phyloP scores from a whole-genome alignment of 2,797 vertebrate species.

The Melanotaenia boesemani region DNA sequence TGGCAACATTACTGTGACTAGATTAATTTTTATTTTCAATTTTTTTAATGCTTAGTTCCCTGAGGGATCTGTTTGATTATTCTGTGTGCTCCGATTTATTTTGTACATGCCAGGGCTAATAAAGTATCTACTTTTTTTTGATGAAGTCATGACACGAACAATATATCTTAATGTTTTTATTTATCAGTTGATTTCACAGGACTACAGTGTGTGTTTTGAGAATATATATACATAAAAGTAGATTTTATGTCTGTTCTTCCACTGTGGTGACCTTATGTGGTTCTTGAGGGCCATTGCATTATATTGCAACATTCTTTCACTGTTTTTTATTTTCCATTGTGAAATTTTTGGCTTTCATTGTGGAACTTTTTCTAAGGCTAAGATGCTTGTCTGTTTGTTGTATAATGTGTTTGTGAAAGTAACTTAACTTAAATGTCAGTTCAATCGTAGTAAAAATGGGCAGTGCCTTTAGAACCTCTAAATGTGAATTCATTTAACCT shows the following conservation, averaged over 20 bases:
- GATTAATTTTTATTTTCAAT: conserved; percentile 43
- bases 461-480: conserved; percentile 27
- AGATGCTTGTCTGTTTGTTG: conserved; percentile 31
- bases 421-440: conserved; percentile 47
- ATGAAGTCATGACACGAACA: conserved; percentile 19
- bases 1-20: conserved; percentile 35
- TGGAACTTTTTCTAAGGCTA: neutral
- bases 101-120: conserved; percentile 14
- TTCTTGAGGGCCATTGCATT: neutral
- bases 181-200: conserved; percentile 23
- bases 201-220: neutral
- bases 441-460: conserved; percentile 22
- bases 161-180: conserved; percentile 23
- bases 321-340: conserved; percentile 2
- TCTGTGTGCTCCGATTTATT: conserved; percentile 21
- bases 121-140: conserved; percentile 21
- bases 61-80: conserved; percentile 27
- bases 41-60: conserved; percentile 30
- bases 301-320: neutral
- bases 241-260: neutral
- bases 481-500: conserved; percentile 38
- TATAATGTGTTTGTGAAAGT: conserved; percentile 29
- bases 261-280: neutral
- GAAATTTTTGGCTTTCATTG: neutral
- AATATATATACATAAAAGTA: neutral